Evolutionary conservation across 2,888 invertebrate species (phyloP).

Genomic region (Acanthacorydalis orientalis): DNA sequence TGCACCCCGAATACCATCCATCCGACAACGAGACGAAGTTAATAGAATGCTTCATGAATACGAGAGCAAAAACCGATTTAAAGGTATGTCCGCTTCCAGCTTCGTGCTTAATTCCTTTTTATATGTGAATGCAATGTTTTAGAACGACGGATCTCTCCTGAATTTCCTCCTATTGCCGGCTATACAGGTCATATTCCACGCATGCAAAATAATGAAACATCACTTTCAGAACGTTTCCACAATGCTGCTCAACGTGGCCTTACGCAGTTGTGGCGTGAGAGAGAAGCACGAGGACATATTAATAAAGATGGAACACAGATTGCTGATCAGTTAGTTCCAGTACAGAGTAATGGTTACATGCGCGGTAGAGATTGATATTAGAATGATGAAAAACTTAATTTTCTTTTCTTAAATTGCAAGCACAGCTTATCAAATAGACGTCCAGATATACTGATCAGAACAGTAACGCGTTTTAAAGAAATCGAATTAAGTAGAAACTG

Average conservation of each 20-base stretch:
- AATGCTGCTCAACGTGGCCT: conserved; percentile 48
- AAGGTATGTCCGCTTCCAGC: conserved; percentile 23
- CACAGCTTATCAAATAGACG: too few species aligned
- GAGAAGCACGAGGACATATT: conserved; percentile 25
- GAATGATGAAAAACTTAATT: too few species aligned
- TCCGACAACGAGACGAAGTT: conserved; percentile 37
- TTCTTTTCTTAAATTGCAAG: too few species aligned
- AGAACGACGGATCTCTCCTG: conserved; percentile 45
- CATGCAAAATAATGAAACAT: conserved; percentile 46
- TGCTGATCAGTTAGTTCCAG: not conserved
- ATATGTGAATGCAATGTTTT: conserved; percentile 9
- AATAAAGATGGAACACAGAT: conserved; percentile 14
- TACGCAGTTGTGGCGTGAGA: conserved; percentile 37
- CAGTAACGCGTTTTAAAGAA: too few species aligned
- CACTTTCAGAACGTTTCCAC: conserved; percentile 49
- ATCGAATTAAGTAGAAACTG: too few species aligned
- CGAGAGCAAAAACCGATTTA: conserved; percentile 34
- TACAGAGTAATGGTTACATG: too few species aligned
- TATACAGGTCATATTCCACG: conserved; percentile 58
- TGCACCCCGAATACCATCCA: conserved; percentile 38
- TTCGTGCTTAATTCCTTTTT: not conserved
- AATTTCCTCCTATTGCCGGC: conserved; percentile 53
- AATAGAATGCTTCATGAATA: conserved; percentile 31
- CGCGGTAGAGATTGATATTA: too few species aligned
- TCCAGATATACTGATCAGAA: too few species aligned